Evolutionary conservation across 1,140 invertebrate species (phyloP).

Genomic region (Palaemon carinicauda): DNA sequence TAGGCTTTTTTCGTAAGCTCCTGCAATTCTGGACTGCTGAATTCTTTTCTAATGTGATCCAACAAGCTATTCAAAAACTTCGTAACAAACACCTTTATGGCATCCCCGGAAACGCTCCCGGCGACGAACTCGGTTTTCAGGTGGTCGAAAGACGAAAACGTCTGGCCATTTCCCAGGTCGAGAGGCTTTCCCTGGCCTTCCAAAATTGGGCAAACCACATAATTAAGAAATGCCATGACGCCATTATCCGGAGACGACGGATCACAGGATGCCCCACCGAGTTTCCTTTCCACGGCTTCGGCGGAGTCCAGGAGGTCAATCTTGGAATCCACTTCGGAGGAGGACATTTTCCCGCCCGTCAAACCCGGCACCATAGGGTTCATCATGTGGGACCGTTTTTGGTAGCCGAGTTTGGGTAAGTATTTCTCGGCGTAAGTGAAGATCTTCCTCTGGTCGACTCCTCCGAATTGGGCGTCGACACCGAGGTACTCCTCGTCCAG

Average conservation of each 20-base stretch:
- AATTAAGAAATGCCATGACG: constrained; percentile 91
- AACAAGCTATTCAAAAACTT: constrained; percentile 86
- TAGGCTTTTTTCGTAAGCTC: constrained; percentile 79
- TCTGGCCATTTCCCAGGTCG: constrained; percentile 76
- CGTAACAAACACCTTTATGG: constrained; percentile 88
- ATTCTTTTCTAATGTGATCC: constrained; percentile 88
- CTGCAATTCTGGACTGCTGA: constrained; percentile 81
- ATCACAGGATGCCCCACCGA: constrained; percentile 98
- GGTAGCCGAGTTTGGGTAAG: constrained; percentile 89
- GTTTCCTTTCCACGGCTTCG: constrained; percentile 88
- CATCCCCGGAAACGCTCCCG: constrained; percentile 89
- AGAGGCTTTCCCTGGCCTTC: constrained; percentile 63
- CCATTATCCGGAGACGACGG: constrained; percentile 97
- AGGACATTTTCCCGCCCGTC: constrained; percentile 91
- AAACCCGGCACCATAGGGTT: constrained; percentile 90
- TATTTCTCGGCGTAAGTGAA: constrained; percentile 99
- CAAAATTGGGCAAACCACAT: constrained; percentile 61
- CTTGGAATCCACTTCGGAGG: constrained; percentile 98
- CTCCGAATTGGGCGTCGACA: constrained; percentile 99
- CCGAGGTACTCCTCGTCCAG: constrained; percentile 92
- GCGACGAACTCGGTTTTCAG: constrained; percentile 81
- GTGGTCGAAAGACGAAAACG: constrained; percentile 78
- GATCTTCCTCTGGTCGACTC: constrained; percentile 98
- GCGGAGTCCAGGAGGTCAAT: constrained; percentile 95
- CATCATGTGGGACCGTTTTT: constrained; percentile 97